phyloP scores from a whole-genome alignment of 2,113 vertebrate genomes.

The Ornithorhynchus anatinus region DNA sequence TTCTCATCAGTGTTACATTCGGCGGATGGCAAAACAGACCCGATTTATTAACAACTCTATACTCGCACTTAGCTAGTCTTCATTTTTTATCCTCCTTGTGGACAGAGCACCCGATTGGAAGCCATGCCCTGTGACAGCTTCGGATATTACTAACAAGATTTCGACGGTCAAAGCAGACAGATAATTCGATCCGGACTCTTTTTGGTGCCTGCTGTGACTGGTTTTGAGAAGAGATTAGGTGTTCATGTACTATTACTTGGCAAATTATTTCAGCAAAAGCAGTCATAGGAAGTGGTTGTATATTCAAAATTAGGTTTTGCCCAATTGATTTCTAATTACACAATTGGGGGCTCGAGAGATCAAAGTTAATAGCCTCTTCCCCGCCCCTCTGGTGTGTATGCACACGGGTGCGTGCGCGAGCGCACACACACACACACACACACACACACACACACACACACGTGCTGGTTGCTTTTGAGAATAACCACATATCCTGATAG shows the following conservation, averaged over 20 bases:
- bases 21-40: neutral
- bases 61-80: neutral
- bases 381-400: conserved; percentile 43
- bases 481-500: conserved; percentile 35
- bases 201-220: neutral
- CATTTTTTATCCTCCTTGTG: neutral
- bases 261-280: conserved; percentile 56
- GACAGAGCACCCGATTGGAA: neutral
- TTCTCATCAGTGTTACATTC: neutral
- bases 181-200: conserved; percentile 12
- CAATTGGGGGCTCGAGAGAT: conserved; percentile 61
- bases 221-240: conserved; percentile 56
- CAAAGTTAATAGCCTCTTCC: conserved; percentile 60
- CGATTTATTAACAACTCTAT: neutral
- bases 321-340: conserved; percentile 75
- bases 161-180: neutral
- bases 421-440: neutral
- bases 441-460: conserved; percentile 11
- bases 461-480: neutral
- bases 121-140: conserved; percentile 12
- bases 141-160: conserved; percentile 33
- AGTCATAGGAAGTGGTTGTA: conserved; percentile 46
- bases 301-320: conserved; percentile 68
- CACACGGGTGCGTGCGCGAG: no score
- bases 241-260: conserved; percentile 52